These are phyloP conservation scores for Seira musarum DNA, from an alignment of 2,888 invertebrate species.

Conservation along the genomic window DNA sequence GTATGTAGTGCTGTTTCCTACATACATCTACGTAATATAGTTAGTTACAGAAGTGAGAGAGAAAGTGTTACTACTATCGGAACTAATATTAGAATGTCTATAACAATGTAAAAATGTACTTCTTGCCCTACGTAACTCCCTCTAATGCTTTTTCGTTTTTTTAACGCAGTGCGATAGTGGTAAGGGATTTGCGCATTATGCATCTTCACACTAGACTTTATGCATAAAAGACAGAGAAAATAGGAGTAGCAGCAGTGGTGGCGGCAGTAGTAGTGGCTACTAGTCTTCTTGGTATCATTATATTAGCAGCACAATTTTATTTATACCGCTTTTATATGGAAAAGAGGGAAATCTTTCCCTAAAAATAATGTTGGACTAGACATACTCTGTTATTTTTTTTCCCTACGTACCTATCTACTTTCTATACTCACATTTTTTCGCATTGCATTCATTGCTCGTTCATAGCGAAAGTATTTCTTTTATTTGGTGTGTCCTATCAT, in stretches of 20 bases:
- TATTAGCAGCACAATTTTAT: not conserved
- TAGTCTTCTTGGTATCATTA: not conserved
- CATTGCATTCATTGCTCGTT: conserved; percentile 7
- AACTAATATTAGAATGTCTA: no score
- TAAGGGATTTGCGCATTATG: conserved; percentile 62
- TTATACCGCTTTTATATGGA: not conserved
- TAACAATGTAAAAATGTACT: conserved; percentile 12
- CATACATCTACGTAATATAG: not conserved
- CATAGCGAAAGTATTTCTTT: conserved; percentile 2
- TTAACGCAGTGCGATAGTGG: conserved; percentile 63
- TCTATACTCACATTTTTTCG: conserved; percentile 7
- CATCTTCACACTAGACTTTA: conserved; percentile 54
- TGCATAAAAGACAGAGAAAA: conserved; percentile 38
- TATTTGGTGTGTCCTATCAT: not conserved
- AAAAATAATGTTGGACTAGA: not conserved
- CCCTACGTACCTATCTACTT: conserved; percentile 5
- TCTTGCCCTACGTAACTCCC: conserved; percentile 27
- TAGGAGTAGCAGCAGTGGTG: conserved; percentile 29
- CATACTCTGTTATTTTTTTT: conserved; percentile 1
- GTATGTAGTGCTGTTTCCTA: no score
- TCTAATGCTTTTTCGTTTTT: conserved; percentile 1
- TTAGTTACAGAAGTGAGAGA: conserved; percentile 12
- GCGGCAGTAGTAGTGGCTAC: conserved; percentile 7
- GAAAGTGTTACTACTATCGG: conserved; percentile 50
- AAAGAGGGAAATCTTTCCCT: not conserved